Evolutionary conservation across 30 jellyfish, hydroid and myxozoan genomes (phyloP).

Genomic region (Turritopsis dohrnii): DNA sequence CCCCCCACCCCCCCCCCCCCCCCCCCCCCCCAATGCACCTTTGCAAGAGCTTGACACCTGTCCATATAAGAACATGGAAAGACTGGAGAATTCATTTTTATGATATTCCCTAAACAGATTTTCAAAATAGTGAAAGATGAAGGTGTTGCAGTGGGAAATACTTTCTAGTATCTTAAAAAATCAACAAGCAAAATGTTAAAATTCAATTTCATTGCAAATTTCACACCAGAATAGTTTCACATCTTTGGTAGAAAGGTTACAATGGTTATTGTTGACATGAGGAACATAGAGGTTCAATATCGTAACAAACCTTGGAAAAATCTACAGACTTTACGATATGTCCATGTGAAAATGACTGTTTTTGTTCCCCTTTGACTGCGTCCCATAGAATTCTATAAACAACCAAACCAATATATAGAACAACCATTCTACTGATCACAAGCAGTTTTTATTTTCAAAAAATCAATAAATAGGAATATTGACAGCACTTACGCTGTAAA

Average conservation of each 20-base stretch:
- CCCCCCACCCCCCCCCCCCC: too few relatives aligned
- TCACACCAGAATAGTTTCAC: too few relatives aligned
- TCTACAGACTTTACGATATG: conserved; percentile 93
- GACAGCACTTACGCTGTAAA: conserved; percentile 71
- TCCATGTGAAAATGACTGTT: conserved; percentile 60
- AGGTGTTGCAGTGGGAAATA: too few relatives aligned
- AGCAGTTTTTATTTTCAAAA: neutral
- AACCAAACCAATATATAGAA: neutral
- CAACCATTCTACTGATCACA: neutral
- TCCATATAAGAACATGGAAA: neutral
- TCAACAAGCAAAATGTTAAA: too few relatives aligned
- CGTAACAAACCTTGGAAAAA: conserved; percentile 57
- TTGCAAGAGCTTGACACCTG: too few relatives aligned
- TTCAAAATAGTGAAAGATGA: too few relatives aligned
- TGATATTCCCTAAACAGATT: too few relatives aligned
- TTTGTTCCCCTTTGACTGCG: conserved; percentile 64
- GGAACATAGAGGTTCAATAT: neutral
- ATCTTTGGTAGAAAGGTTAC: too few relatives aligned
- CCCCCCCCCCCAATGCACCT: too few relatives aligned
- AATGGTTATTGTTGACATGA: too few relatives aligned
- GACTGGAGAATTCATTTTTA: neutral
- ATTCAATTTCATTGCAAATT: too few relatives aligned
- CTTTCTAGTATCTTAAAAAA: too few relatives aligned
- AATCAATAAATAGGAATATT: neutral
- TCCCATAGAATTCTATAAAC: conserved; percentile 75